phyloP scores from a whole-genome alignment of 1,140 invertebrate genomes.

The Drosophila nigrodunni region DNA sequence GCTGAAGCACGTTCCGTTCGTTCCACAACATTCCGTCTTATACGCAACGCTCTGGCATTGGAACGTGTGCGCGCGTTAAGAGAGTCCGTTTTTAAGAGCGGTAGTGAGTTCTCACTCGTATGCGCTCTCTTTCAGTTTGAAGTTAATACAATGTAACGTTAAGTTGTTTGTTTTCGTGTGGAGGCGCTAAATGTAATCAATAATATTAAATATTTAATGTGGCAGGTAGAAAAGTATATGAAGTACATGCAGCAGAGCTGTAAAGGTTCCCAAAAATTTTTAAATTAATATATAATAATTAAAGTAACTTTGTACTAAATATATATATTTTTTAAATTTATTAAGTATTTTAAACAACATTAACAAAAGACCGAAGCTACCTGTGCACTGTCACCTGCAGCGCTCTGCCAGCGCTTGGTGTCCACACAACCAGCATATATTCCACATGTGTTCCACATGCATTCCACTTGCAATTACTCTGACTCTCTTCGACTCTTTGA shows the following conservation, averaged over 20 bases:
- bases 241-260: not conserved
- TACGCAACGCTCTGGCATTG: conserved; percentile 51
- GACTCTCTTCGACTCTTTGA: conserved; percentile 20
- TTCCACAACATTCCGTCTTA: conserved; percentile 58
- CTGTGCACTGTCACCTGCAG: conserved; percentile 48
- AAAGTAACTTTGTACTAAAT: too few relatives aligned
- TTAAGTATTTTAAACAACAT: conserved; percentile 2
- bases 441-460: conserved; percentile 27
- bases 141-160: conserved; percentile 79
- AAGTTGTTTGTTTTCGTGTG: conserved; percentile 54
- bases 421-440: conserved; percentile 4
- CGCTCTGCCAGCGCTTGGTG: not conserved
- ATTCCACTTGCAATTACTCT: conserved; percentile 54
- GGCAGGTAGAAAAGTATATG: conserved; percentile 47
- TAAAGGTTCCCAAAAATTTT: not conserved
- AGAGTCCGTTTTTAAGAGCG: not conserved
- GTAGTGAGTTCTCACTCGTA: not conserved
- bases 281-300: not conserved
- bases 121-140: conserved; percentile 37
- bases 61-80: conserved; percentile 2
- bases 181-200: conserved; percentile 73
- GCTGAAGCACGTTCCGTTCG: not conserved
- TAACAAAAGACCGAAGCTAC: conserved; percentile 27
- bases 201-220: conserved; percentile 84
- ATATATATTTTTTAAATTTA: too few relatives aligned